Evolutionary conservation across 1,140 invertebrate genomes (phyloP), one percentile per base, ranked within the genome.

Genomic region (Parasteatoda tepidariorum): DNA sequence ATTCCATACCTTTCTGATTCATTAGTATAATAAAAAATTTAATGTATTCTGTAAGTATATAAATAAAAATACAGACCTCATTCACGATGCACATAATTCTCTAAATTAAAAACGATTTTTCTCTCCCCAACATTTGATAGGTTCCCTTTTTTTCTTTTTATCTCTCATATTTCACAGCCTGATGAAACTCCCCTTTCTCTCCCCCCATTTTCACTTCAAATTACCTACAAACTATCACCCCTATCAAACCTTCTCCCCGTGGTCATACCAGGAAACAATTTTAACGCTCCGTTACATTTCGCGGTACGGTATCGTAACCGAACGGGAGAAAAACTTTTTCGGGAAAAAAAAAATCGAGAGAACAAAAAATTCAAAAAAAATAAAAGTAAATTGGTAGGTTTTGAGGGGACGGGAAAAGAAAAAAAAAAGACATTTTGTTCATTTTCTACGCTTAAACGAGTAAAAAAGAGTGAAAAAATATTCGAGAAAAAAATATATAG

Each of bases 251-350:
- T 57, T 57, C 33, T 24, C 6, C 30, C 22, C 28, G 67, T 22
- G 55, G 18, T 57, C 76, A 18, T 30, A 31, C 13, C 15, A 75
- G 48, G 38, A 64, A 79, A 34, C 76, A 79, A 68, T 79, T 79
- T 79, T 68, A 62, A 67, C 33, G 64, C 41, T 57, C 62, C 48
- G 76, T 68, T 68, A 68, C 76, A 68, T 62, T 57, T 13, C 76
- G 48, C 48, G 48, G 31, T 34, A 11, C 22, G 28, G 33, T 30
- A 34, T 48, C 55, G 73, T 73, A 73, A 66, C 74, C 74, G 74
- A 66, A 62, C 28, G 22, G 57, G 31, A 28, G 28, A 34, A 66
- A 78, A 66, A 64, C 61, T 22, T 34, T 57, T 33, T 38, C 3
- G 31, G n/a, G 30, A 59, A n/a, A 28, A 18, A 55, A 73, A 73